Percentiles rank a stretch among this genome's conserved stretches.
phyloP scores from a whole-genome alignment of 2,888 invertebrate genomes.

The Melikaiella ostensackeni region DNA sequence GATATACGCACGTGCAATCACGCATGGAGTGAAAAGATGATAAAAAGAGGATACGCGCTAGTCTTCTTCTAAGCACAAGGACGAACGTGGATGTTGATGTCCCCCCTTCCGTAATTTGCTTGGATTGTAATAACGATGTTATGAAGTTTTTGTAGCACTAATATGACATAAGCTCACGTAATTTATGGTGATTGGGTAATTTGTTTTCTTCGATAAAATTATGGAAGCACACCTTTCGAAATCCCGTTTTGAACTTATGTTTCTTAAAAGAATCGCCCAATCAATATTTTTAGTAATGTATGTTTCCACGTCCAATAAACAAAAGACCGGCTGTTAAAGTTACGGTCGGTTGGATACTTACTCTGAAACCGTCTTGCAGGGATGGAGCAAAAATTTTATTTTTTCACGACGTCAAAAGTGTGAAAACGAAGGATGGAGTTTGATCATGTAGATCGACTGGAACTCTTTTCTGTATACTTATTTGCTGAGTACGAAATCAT shows the following conservation, averaged over 20 bases:
- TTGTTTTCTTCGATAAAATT: conserved; percentile 4
- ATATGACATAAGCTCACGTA: conserved; percentile 3
- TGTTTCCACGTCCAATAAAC: no score
- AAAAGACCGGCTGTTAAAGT: no score
- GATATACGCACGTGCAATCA: neutral
- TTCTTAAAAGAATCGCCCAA: no score
- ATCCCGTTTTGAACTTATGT: neutral
- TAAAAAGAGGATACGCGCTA: conserved; percentile 15
- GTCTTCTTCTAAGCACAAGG: conserved; percentile 10
- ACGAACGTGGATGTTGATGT: conserved; percentile 19
- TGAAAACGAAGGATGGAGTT: no score
- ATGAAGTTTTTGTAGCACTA: conserved; percentile 4
- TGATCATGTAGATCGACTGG: no score
- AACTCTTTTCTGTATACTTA: no score
- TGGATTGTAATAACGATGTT: conserved; percentile 4
- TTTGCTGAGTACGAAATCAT: no score
- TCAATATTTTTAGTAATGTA: no score
- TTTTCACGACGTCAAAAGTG: no score
- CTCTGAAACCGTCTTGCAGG: no score
- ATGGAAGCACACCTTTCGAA: neutral
- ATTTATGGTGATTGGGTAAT: neutral
- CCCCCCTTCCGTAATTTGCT: conserved; percentile 25
- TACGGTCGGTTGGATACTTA: no score
- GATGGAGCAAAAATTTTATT: no score
- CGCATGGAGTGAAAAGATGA: conserved; percentile 9